Conservation (phyloP, 1,140 invertebrate species). For the Eufriesea mexicana region DNA sequence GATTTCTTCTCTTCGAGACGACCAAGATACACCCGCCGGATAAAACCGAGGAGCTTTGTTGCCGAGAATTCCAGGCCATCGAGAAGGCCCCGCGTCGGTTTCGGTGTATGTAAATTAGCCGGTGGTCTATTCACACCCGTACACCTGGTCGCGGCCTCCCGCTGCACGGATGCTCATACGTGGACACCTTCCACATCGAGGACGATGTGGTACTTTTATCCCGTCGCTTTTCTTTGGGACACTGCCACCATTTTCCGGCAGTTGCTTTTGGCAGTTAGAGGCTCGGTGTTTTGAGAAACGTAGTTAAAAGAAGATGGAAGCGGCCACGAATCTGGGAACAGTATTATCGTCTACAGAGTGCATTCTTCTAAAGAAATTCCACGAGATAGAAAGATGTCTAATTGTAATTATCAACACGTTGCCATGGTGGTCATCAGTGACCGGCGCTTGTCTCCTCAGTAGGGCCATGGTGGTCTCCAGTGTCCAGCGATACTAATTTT, state of each 20-base stretch:
- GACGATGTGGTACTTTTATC: not conserved
- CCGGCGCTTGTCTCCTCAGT: too few relatives aligned
- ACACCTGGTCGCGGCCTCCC: conserved; percentile 67
- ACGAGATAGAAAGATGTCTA: too few relatives aligned
- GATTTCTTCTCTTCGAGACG: conserved; percentile 30
- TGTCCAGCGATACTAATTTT: too few relatives aligned
- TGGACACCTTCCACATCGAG: conserved; percentile 35
- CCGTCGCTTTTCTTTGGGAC: not conserved
- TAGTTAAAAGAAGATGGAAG: too few relatives aligned
- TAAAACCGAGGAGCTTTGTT: conserved; percentile 55
- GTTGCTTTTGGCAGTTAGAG: too few relatives aligned
- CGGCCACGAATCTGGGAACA: too few relatives aligned
- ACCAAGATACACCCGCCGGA: conserved; percentile 40
- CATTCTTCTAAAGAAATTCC: too few relatives aligned
- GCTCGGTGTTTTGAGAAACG: too few relatives aligned
- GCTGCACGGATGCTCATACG: conserved; percentile 58
- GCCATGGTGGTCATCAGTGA: too few relatives aligned
- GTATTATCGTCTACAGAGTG: too few relatives aligned
- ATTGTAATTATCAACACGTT: too few relatives aligned
- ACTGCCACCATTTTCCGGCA: not conserved
- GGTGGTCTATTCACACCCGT: conserved; percentile 61
- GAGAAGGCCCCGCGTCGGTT: conserved; percentile 36
- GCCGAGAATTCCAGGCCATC: conserved; percentile 51
- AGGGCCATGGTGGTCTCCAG: too few relatives aligned
- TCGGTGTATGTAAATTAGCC: conserved; percentile 71